Percentiles rank a stretch among this genome's conserved stretches.
Evolutionary conservation across 1,140 invertebrate species (phyloP).

Genomic region (Dreissena polymorpha): DNA sequence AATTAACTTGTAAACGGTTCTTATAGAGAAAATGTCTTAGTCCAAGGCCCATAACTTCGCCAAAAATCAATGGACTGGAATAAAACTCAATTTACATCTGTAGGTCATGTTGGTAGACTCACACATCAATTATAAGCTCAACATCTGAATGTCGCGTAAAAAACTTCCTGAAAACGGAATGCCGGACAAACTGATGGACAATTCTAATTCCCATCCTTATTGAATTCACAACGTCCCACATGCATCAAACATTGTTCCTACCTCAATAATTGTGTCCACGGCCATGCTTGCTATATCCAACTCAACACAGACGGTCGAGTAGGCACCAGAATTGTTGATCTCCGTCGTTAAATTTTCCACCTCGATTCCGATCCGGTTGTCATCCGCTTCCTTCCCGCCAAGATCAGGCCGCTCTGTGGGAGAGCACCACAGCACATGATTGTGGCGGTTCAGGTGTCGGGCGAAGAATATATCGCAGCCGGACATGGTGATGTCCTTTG

Average conservation of each 20-base stretch:
- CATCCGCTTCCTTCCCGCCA: slow-evolving; percentile 97
- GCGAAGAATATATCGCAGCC: slow-evolving; percentile 97
- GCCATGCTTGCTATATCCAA: slow-evolving; percentile 94
- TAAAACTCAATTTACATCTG: too few relatives aligned
- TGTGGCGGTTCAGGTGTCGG: slow-evolving; percentile 92
- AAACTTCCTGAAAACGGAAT: too few relatives aligned
- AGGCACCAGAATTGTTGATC: slow-evolving; percentile 91
- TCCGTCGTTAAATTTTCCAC: slow-evolving; percentile 85
- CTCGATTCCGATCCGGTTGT: slow-evolving; percentile 90
- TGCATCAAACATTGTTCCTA: slow-evolving; percentile 40
- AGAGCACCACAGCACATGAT: slow-evolving; percentile 98
- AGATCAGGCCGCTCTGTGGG: slow-evolving; percentile 94
- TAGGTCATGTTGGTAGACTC: too few relatives aligned
- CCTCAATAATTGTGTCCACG: slow-evolving; percentile 94
- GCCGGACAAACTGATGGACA: too few relatives aligned
- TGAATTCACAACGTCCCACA: too few relatives aligned
- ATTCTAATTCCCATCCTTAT: too few relatives aligned
- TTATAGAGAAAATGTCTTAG: too few relatives aligned
- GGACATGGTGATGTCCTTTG: slow-evolving; percentile 86
- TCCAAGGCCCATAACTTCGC: too few relatives aligned
- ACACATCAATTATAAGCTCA: too few relatives aligned
- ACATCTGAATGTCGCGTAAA: too few relatives aligned
- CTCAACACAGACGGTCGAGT: slow-evolving; percentile 93
- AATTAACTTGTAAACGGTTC: too few relatives aligned
- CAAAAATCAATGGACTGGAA: too few relatives aligned